These are phyloP conservation scores for Mus pahari DNA, from an alignment of 2,113 vertebrate species.

Conservation along the genomic window DNA sequence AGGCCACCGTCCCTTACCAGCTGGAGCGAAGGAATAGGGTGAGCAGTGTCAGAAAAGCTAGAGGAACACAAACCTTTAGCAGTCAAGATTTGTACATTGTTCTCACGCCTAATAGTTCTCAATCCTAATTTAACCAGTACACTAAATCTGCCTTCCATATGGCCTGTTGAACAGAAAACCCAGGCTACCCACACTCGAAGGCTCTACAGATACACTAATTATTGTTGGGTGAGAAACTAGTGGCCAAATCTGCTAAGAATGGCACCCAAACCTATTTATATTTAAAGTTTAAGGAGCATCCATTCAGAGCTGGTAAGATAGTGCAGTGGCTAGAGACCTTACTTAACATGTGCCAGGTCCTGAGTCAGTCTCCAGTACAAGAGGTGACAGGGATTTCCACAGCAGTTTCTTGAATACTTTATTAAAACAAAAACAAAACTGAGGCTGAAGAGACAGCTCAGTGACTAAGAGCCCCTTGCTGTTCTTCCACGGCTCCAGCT, in stretches of 20 bases:
- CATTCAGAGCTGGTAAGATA: background rate
- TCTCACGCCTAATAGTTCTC: background rate
- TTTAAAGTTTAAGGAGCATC: slow-evolving; percentile 7
- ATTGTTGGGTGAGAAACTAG: slow-evolving; percentile 20
- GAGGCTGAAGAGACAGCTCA: background rate
- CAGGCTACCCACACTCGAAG: background rate
- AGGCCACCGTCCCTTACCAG: slow-evolving; percentile 56
- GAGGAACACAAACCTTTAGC: background rate
- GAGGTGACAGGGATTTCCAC: background rate
- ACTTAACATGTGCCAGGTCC: background rate
- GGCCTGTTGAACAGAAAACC: slow-evolving; percentile 6
- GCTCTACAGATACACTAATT: background rate
- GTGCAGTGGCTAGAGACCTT: background rate
- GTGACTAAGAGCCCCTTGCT: background rate
- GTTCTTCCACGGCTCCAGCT: background rate
- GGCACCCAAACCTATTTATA: slow-evolving; percentile 14
- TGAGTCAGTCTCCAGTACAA: background rate
- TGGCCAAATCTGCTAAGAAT: background rate
- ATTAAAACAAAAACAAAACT: background rate
- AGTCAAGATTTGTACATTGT: background rate
- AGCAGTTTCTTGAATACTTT: background rate
- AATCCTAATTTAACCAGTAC: background rate
- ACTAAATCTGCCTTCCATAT: background rate
- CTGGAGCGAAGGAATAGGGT: background rate
- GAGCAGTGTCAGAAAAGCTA: background rate